A percentile compares a stretch with the other conserved stretches of the same genome.
phyloP scores from a whole-genome alignment of 2,797 vertebrate genomes.

The Cephalopachus bancanus region DNA sequence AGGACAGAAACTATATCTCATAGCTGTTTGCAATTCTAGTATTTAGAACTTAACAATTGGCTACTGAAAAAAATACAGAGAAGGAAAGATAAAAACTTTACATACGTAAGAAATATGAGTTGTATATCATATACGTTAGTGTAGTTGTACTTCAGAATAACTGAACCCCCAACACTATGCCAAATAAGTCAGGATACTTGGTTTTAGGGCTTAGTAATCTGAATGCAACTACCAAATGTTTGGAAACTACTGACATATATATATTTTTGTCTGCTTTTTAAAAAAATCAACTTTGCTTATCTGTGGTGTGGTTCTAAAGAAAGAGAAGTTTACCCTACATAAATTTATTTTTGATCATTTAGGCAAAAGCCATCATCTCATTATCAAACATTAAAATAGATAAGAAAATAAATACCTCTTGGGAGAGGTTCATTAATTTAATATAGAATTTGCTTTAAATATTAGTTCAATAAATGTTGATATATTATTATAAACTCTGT shows the following conservation, averaged over 20 bases:
- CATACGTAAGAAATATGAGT: not conserved
- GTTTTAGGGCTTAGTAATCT: not conserved
- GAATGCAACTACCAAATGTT: not conserved
- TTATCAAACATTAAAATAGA: conserved; percentile 17
- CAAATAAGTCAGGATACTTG: not conserved
- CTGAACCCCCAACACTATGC: not conserved
- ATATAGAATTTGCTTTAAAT: conserved; percentile 36
- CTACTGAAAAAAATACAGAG: not conserved
- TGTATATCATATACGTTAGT: not conserved
- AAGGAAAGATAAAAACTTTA: not conserved
- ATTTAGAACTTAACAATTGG: not conserved
- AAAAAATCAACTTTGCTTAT: not conserved
- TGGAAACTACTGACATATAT: not conserved
- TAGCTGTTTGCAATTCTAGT: not conserved
- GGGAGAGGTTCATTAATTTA: conserved; percentile 23
- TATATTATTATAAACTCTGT: not conserved
- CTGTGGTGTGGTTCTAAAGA: not conserved
- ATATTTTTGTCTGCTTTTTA: not conserved
- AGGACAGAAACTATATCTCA: not conserved
- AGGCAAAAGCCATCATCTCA: not conserved
- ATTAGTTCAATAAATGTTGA: not conserved
- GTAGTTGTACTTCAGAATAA: not conserved
- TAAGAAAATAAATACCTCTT: not conserved
- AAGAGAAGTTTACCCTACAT: not conserved
- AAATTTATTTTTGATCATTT: conserved; percentile 20